Evolutionary conservation across 2,888 invertebrate species (phyloP).

Genomic region (Anarsia innoxiella): DNA sequence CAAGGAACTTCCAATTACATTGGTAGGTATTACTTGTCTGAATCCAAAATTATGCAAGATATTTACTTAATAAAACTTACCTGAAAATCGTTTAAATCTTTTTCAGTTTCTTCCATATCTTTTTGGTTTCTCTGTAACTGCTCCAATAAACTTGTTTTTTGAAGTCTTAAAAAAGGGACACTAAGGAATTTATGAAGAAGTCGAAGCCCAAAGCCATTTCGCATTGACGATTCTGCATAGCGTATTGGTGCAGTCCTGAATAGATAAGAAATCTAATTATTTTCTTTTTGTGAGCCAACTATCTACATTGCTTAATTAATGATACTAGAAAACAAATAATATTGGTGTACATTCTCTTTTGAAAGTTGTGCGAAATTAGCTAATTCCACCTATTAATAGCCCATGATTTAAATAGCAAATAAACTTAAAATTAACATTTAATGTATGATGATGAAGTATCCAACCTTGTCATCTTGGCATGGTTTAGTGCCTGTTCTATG

Average conservation of each 20-base stretch:
- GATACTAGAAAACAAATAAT: no score
- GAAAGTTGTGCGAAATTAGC: no score
- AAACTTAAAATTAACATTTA: no score
- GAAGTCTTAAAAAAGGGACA: conserved; percentile 93
- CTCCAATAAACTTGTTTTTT: conserved; percentile 86
- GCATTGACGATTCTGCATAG: conserved; percentile 95
- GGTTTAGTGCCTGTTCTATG: conserved; percentile 59
- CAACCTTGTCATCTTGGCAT: conserved; percentile 60
- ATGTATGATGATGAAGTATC: no score
- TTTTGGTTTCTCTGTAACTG: conserved; percentile 90
- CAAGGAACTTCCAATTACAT: no score
- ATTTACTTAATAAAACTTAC: conserved; percentile 54
- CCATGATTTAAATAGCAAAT: no score
- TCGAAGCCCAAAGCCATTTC: conserved; percentile 95
- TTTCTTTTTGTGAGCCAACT: no score
- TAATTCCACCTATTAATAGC: no score
- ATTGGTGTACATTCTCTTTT: no score
- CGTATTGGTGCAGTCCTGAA: conserved; percentile 80
- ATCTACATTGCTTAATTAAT: no score
- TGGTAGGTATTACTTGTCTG: no score
- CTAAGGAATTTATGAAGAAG: conserved; percentile 96
- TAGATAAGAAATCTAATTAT: no score
- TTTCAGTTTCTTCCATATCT: conserved; percentile 85
- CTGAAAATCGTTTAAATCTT: conserved; percentile 84
- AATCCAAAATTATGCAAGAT: background rate